phyloP scores from a whole-genome alignment of 2,888 invertebrate genomes.

The Hypomecis punctinalis region DNA sequence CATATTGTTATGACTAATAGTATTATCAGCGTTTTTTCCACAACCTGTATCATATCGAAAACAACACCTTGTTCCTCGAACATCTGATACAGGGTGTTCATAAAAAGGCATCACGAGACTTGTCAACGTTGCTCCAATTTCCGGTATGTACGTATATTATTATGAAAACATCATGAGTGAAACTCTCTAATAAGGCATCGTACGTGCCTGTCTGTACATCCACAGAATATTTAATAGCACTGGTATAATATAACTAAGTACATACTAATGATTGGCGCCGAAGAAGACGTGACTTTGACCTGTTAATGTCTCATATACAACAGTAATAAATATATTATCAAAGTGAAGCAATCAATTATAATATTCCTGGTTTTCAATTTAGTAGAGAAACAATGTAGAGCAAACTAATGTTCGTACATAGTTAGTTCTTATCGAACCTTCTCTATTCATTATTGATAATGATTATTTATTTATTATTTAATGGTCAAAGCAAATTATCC shows the following conservation, averaged over 20 bases:
- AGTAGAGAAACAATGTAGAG: too few relatives aligned
- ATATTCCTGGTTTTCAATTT: too few relatives aligned
- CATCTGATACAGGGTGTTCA: slow-evolving; percentile 11
- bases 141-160: slow-evolving; percentile 21
- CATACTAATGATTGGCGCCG: slow-evolving; percentile 29
- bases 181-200: slow-evolving; percentile 30
- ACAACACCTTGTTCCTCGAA: background rate
- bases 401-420: too few relatives aligned
- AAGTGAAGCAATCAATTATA: too few relatives aligned
- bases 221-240: slow-evolving; percentile 24
- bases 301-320: slow-evolving; percentile 4
- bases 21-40: background rate
- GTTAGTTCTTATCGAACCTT: too few relatives aligned
- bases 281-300: slow-evolving; percentile 39
- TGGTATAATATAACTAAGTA: slow-evolving; percentile 9
- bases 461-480: too few relatives aligned
- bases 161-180: slow-evolving; percentile 33
- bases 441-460: too few relatives aligned
- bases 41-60: slow-evolving; percentile 10
- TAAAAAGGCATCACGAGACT: slow-evolving; percentile 21
- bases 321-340: background rate
- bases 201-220: slow-evolving; percentile 26
- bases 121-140: slow-evolving; percentile 19
- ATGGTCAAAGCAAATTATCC: too few relatives aligned
- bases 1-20: background rate